These are phyloP conservation scores for Drosophila melanocephala DNA, from an alignment of 2,888 invertebrate species.

Conservation along the genomic window DNA sequence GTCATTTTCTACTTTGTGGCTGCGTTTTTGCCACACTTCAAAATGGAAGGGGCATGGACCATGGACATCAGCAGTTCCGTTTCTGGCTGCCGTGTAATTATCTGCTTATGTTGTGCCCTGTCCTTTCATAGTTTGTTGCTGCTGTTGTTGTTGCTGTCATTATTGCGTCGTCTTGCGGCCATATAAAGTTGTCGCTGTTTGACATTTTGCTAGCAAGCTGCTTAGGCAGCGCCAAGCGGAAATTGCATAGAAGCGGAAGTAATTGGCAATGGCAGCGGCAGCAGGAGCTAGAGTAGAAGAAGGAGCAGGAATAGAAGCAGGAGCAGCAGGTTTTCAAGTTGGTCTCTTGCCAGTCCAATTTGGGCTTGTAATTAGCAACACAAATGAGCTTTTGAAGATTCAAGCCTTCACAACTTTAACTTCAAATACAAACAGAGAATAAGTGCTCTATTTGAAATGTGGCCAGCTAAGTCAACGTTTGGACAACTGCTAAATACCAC, in stretches of 20 bases:
- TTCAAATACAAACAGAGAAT: slow-evolving; percentile 41
- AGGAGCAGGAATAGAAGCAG: neutral
- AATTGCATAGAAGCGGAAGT: slow-evolving; percentile 79
- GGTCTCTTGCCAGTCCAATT: slow-evolving; percentile 56
- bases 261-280: slow-evolving; percentile 63
- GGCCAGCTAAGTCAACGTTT: slow-evolving; percentile 34
- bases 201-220: slow-evolving; percentile 74
- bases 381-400: slow-evolving; percentile 57
- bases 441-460: slow-evolving; percentile 44
- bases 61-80: slow-evolving; percentile 43
- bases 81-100: slow-evolving; percentile 69
- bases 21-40: slow-evolving; percentile 47
- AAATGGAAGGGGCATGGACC: neutral
- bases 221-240: slow-evolving; percentile 73
- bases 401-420: slow-evolving; percentile 36
- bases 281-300: neutral
- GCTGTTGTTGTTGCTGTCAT: slow-evolving; percentile 45
- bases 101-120: slow-evolving; percentile 69
- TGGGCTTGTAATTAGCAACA: slow-evolving; percentile 71
- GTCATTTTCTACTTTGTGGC: slow-evolving; percentile 82
- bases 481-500: slow-evolving; percentile 5
- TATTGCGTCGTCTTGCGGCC: slow-evolving; percentile 61
- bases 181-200: slow-evolving; percentile 66
- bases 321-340: slow-evolving; percentile 5
- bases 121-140: slow-evolving; percentile 23